Conservation (phyloP, 2,888 invertebrate genomes). For the Ormyrus thymus region DNA sequence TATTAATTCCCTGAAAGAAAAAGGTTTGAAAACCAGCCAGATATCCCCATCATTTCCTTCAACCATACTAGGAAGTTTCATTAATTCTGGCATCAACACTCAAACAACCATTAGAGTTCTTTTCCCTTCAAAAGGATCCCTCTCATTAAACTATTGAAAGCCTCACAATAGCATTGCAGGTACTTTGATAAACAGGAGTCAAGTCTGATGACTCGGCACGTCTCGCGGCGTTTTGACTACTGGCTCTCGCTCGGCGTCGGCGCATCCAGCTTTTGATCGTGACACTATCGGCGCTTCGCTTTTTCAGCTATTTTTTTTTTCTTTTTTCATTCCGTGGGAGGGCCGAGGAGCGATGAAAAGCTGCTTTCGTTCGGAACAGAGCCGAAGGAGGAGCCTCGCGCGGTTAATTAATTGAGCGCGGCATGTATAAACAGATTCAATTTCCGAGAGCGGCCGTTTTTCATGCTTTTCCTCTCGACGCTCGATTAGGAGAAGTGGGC, state of each 20-base stretch:
- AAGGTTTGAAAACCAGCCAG: no score
- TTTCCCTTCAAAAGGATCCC: no score
- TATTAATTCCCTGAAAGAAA: no score
- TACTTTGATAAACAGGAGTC: background rate
- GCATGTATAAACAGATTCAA: conserved; percentile 53
- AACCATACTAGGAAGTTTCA: no score
- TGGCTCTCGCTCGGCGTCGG: background rate
- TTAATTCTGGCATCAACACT: no score
- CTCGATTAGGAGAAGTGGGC: background rate
- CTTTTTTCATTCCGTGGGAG: background rate
- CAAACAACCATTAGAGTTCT: no score
- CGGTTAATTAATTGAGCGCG: conserved; percentile 40
- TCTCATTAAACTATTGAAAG: conserved; percentile 5
- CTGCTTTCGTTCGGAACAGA: background rate
- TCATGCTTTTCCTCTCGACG: conserved; percentile 9
- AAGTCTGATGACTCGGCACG: conserved; percentile 3
- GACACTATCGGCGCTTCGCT: background rate
- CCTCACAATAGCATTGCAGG: conserved; percentile 22
- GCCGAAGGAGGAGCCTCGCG: background rate
- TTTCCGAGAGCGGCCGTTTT: conserved; percentile 37
- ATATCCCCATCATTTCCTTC: no score
- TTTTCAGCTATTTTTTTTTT: conserved; percentile 1
- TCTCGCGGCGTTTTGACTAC: conserved; percentile 7
- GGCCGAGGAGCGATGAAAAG: conserved; percentile 18
- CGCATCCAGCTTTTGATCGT: conserved; percentile 6